Conservation (phyloP, 2,797 vertebrate genomes). For the Sebastes cheni region DNA sequence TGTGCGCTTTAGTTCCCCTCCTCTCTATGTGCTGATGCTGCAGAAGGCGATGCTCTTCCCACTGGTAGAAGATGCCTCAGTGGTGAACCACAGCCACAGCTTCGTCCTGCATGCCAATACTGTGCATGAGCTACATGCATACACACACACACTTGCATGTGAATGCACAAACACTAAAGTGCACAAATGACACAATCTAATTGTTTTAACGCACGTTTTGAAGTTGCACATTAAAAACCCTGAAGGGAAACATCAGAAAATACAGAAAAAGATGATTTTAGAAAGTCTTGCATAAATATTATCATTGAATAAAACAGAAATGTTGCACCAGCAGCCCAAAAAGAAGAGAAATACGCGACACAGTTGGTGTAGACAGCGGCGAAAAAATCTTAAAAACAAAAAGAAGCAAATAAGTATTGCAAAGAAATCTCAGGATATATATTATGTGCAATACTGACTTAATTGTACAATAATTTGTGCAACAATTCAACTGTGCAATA, state of each 20-base stretch:
- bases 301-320: not conserved
- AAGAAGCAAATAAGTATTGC: not conserved
- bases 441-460: too few species aligned
- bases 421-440: not conserved
- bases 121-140: not conserved
- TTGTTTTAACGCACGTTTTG: not conserved
- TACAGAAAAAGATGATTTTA: not conserved
- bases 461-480: too few species aligned
- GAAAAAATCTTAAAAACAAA: not conserved
- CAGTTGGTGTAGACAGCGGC: too few species aligned
- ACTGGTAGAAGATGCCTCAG: slow-evolving; percentile 51
- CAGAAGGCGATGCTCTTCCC: slow-evolving; percentile 40
- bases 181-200: not conserved
- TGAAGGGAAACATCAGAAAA: not conserved
- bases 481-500: too few species aligned
- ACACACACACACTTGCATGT: not conserved
- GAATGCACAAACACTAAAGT: not conserved
- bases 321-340: not conserved
- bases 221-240: not conserved
- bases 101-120: slow-evolving; percentile 8
- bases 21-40: slow-evolving; percentile 49
- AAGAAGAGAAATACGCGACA: not conserved
- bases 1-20: not conserved
- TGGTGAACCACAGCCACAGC: slow-evolving; percentile 46
- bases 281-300: not conserved